phyloP scores from a whole-genome alignment of 2,797 vertebrate species.

The Mycteria americana region DNA sequence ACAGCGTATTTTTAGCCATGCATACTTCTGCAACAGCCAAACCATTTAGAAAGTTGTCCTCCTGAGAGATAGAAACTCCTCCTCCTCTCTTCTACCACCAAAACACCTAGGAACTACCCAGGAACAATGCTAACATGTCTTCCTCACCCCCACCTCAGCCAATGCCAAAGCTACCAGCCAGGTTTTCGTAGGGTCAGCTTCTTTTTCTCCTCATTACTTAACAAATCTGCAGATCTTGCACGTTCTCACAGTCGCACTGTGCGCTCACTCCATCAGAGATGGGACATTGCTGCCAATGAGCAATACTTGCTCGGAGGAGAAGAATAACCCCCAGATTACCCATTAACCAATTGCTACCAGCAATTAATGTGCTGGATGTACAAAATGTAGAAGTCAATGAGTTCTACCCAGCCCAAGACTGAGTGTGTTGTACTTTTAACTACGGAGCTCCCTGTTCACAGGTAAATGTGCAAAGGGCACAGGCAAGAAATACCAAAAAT shows the following conservation, averaged over 20 bases:
- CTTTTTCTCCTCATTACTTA: neutral
- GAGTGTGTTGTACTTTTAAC: neutral
- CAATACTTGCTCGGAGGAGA: neutral
- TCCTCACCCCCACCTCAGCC: neutral
- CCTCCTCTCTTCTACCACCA: neutral
- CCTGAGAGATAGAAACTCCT: neutral
- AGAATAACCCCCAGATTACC: neutral
- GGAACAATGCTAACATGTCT: neutral
- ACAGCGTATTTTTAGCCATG: neutral
- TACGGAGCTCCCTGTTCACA: neutral
- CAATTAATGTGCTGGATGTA: neutral
- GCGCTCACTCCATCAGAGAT: rapidly evolving
- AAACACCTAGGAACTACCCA: neutral
- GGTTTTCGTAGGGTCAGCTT: neutral
- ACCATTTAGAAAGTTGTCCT: neutral
- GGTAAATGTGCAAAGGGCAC: neutral
- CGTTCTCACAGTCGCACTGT: no score
- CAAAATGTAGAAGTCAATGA: neutral
- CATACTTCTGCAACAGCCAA: neutral
- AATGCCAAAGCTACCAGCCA: neutral
- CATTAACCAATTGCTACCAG: neutral
- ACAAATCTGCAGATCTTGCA: neutral
- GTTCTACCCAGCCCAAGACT: neutral
- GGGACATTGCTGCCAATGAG: neutral
- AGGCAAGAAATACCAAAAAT: neutral